Conservation (phyloP, 2,113 vertebrate species). For the Empidonax alnorum region DNA sequence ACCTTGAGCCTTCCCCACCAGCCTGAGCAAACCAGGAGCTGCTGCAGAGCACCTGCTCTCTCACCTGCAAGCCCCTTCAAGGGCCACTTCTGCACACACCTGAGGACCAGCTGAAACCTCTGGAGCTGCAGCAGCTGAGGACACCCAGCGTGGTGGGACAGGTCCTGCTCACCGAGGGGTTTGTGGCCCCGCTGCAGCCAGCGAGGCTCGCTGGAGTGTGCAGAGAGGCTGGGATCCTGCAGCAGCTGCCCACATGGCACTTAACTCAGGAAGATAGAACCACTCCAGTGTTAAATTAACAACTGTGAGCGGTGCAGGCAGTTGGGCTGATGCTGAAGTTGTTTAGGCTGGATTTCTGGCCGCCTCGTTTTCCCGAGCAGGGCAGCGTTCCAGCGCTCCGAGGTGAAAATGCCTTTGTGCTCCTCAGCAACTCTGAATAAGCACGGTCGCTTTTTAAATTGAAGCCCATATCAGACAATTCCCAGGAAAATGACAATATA, state of each 20-base stretch:
- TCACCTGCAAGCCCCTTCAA: fast-evolving
- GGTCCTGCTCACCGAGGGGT: fast-evolving
- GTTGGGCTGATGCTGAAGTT: background rate
- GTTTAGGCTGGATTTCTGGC: background rate
- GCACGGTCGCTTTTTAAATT: conserved; percentile 13
- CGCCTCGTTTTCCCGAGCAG: background rate
- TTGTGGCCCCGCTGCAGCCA: background rate
- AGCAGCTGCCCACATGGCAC: background rate
- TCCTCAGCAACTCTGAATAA: conserved; percentile 22
- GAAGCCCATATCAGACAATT: background rate
- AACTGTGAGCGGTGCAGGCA: background rate
- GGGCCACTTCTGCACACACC: background rate
- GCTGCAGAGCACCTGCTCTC: background rate
- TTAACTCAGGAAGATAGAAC: background rate
- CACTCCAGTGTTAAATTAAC: conserved; percentile 49
- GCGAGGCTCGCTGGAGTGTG: background rate
- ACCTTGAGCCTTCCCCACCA: background rate
- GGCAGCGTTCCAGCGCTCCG: background rate
- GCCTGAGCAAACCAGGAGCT: background rate
- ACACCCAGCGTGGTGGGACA: background rate
- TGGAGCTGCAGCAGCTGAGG: background rate
- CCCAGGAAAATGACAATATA: background rate
- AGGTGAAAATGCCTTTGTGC: conserved; percentile 13
- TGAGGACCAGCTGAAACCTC: background rate
- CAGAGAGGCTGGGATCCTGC: background rate